Percentiles rank a stretch among this genome's conserved stretches.
phyloP scores from a whole-genome alignment of 2,888 invertebrate species.

The Caenorhabditis sp. region DNA sequence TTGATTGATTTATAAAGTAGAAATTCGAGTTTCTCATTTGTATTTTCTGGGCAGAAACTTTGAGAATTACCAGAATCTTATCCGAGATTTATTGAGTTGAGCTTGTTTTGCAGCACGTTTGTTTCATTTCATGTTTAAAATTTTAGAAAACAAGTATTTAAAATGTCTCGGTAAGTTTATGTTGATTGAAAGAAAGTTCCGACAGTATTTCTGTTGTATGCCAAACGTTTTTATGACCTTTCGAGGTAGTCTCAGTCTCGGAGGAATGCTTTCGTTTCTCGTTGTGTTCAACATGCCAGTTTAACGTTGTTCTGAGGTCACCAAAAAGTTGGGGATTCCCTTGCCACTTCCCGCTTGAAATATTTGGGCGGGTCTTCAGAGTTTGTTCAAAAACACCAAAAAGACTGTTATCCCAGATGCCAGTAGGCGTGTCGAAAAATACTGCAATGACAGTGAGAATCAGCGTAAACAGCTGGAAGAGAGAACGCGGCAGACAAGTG shows the following conservation, averaged over 20 bases:
- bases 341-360: slow-evolving; percentile 18
- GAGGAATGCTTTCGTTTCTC: slow-evolving; percentile 1
- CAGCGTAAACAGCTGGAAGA: slow-evolving; percentile 52
- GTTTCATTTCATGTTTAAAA: no score
- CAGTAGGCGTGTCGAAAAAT: slow-evolving; percentile 49
- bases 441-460: slow-evolving; percentile 17
- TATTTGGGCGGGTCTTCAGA: slow-evolving; percentile 28
- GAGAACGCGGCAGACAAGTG: slow-evolving; percentile 48
- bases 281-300: slow-evolving; percentile 2
- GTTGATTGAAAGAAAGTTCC: slow-evolving; percentile 35
- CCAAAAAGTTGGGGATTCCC: neutral
- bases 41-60: no score
- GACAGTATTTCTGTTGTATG: neutral
- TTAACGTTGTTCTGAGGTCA: neutral
- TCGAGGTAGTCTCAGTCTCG: slow-evolving; percentile 31
- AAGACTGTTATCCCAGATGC: slow-evolving; percentile 45
- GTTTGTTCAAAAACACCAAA: slow-evolving; percentile 38
- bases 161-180: slow-evolving; percentile 28
- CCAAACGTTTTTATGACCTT: slow-evolving; percentile 45
- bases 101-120: no score
- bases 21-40: neutral
- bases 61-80: no score
- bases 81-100: no score
- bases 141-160: slow-evolving; percentile 10
- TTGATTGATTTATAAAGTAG: slow-evolving; percentile 13